Percentiles rank a stretch among this genome's conserved stretches.
Evolutionary conservation across 2,888 invertebrate species (phyloP).

Genomic region (Chloroclysta siterata): DNA sequence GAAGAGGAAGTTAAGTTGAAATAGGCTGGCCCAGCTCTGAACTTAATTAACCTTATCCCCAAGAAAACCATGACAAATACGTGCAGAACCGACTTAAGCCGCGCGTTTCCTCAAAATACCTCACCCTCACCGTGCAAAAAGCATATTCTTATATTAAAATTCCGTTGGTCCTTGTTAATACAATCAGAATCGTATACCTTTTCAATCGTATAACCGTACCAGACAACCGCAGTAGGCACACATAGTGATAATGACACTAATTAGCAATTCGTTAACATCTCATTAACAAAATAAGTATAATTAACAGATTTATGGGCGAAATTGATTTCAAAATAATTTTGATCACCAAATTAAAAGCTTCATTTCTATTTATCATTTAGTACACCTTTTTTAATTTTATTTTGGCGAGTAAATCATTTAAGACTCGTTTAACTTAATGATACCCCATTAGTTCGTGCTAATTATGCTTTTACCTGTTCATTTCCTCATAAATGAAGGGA

Average conservation of each 20-base stretch:
- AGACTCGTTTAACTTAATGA: slow-evolving; percentile 24
- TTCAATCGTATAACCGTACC: too few relatives aligned
- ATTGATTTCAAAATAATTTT: not conserved
- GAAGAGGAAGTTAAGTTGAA: too few relatives aligned
- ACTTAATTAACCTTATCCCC: too few relatives aligned
- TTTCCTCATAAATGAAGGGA: slow-evolving; percentile 24
- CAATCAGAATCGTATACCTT: too few relatives aligned
- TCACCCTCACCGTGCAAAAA: too few relatives aligned
- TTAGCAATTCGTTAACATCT: slow-evolving; percentile 1
- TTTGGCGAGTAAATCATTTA: slow-evolving; percentile 20
- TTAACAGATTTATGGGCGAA: not conserved
- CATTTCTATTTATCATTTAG: not conserved
- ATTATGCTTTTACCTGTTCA: slow-evolving; percentile 22
- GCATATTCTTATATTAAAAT: too few relatives aligned
- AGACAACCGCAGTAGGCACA: not conserved
- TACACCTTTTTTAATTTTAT: slow-evolving; percentile 13
- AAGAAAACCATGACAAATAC: too few relatives aligned
- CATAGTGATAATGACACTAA: not conserved
- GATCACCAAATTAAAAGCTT: not conserved
- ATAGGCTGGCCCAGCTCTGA: too few relatives aligned
- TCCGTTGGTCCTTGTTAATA: too few relatives aligned
- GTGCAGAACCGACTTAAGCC: too few relatives aligned
- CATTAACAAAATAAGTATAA: not conserved
- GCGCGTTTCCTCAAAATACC: too few relatives aligned
- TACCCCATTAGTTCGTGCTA: slow-evolving; percentile 28